phyloP scores from a whole-genome alignment of 2,888 invertebrate genomes.

The Coelinius sp. region DNA sequence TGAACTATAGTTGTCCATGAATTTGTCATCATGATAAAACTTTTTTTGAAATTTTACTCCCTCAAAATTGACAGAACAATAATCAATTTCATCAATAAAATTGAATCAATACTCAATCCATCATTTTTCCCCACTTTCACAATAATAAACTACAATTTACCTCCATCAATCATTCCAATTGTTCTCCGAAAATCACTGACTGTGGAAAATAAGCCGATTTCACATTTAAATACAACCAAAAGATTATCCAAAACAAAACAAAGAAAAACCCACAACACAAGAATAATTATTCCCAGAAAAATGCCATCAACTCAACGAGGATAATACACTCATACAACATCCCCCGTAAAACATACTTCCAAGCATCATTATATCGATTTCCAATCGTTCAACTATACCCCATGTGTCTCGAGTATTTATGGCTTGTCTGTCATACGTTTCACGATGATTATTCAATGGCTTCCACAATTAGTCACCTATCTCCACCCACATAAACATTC shows the following conservation, averaged over 20 bases:
- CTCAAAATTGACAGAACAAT: too few species aligned
- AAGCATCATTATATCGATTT: constrained; percentile 34
- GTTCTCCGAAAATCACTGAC: background rate
- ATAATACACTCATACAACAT: constrained; percentile 6
- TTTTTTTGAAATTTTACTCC: too few species aligned
- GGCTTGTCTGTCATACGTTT: constrained; percentile 25
- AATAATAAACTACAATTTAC: background rate
- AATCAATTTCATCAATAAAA: background rate
- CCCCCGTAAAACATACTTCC: constrained; percentile 24
- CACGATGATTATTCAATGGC: constrained; percentile 41
- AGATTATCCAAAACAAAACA: background rate
- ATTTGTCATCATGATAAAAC: too few species aligned
- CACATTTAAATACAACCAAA: background rate
- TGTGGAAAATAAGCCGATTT: background rate
- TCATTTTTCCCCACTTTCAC: background rate
- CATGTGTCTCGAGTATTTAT: constrained; percentile 34
- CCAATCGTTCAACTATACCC: constrained; percentile 31
- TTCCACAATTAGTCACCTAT: constrained; percentile 38
- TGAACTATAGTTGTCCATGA: too few species aligned
- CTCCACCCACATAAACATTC: constrained; percentile 8
- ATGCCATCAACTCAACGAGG: background rate
- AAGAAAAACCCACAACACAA: background rate
- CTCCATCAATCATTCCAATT: background rate
- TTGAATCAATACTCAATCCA: too few species aligned
- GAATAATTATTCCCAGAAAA: constrained; percentile 8